Base-by-base conservation (phyloP, 2,888 invertebrate species). In the Phasia obesa region DNA sequence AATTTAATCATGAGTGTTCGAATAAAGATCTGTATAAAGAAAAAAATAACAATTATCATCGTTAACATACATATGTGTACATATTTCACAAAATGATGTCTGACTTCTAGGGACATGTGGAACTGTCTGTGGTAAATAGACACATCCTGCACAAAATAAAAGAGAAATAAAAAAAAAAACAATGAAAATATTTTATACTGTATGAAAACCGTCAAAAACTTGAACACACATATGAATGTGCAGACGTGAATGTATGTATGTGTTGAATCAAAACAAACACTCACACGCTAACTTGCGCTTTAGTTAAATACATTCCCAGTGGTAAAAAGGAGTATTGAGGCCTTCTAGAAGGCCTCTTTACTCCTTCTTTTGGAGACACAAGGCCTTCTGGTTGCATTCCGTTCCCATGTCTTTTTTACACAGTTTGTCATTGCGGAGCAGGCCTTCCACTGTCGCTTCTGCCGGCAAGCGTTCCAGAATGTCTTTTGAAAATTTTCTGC, bases 121-220 rank as follows among this genome's bases (percentile, higher is more conserved):
- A 42, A 42, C 15, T 42, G 13, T 15, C 13, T 42, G 38, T n/a
- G 15, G n/a, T 4, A 3, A 42, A 4, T 15, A 42, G 38, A 35
- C 35, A 35, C 25, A 17, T 44, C 25, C 25, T 57, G 55, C 9
- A 27, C 4, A 57, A 17, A 17, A 31, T 17, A 35, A 35, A 35
- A 35, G 21, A 19, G 7, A 47, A 27, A 47, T 6, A 15, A 25
- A 62, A 23, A 62, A 27, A 15, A 23, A n/a, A 25, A 1, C 27
- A 19, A n/a, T n/a, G n/a, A n/a, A n/a, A n/a, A n/a, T 35, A 38
- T 42, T 64, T 19, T 31, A 7, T n/a, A 55, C 27, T 44, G 38
- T 57, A 69, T 57, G 55, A 17, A 27, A 57, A 19, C 55, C 69
- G 42, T 69, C 69, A 57, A 49, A 49, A 38, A 42, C 17, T 17